Conservation (phyloP, 2,113 vertebrate species). For the Vicugna pacos region DNA sequence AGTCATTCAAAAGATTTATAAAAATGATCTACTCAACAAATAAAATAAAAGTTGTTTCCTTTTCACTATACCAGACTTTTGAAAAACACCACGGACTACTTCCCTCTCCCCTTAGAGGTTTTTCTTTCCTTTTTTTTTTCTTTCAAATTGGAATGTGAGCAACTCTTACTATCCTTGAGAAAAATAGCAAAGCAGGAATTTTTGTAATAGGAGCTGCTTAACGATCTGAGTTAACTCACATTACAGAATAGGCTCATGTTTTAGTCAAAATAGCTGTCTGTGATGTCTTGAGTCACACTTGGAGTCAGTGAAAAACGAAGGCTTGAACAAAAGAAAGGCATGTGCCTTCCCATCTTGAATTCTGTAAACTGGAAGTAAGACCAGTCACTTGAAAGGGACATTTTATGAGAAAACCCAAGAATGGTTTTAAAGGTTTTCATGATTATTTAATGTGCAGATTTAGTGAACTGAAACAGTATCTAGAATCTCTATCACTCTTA, state of each 20-base stretch:
- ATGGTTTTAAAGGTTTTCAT: not conserved
- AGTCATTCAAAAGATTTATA: constrained; percentile 8
- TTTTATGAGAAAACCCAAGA: not conserved
- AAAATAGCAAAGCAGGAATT: not conserved
- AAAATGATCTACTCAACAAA: constrained; percentile 24
- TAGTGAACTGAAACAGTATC: not conserved
- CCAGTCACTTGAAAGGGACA: not conserved
- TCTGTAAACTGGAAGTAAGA: not conserved
- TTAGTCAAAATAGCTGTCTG: constrained; percentile 18
- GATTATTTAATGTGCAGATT: not conserved
- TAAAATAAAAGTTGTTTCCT: constrained; percentile 1
- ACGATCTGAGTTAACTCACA: not conserved
- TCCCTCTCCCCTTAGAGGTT: not conserved
- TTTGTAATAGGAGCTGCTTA: not conserved
- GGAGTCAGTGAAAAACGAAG: not conserved
- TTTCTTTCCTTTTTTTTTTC: not conserved
- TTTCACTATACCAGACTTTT: not conserved
- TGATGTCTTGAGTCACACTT: not conserved
- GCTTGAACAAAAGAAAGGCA: not conserved
- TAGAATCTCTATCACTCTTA: not conserved
- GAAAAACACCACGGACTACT: not conserved
- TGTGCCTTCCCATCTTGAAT: not conserved
- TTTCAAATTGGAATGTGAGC: not conserved
- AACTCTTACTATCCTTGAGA: not conserved
- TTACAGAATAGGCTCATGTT: not conserved